Evolutionary conservation across 2,797 vertebrate genomes (phyloP), one percentile per base, ranked within the genome.

Genomic region (Pangasius larnaudii): DNA sequence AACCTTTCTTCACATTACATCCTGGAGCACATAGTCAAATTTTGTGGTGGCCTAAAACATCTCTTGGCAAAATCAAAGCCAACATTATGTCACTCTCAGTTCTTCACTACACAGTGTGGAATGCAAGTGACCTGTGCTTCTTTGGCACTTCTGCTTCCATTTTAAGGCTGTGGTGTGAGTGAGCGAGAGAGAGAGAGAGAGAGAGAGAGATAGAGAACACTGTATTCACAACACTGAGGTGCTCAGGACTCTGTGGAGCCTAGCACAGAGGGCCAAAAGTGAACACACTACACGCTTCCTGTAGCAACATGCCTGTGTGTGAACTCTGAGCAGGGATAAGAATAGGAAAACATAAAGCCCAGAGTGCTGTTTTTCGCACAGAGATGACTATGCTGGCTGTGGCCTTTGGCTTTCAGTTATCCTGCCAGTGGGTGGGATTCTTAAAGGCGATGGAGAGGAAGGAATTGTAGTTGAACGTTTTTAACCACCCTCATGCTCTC

Each of bases 51-150:
- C 30, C 36, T 86, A 89, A 91, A 91, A 91, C 88, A 87, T 53
- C 85, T 53, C 63, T 85, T 87, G 59, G 89, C 80, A 84, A 84
- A 89, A 79, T 89, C 33, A 87, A 85, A 81, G 88, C 36, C 33
- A 85, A 89, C 65, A 89, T 92, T 90, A 86, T 91, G 82, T 93
- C 75, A 79, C 89, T 42, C 27, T 42, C 27, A 63, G 75, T 80
- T 85, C 71, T 86, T 84, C 71, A 72, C 84, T 30, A 39, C 69
- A 65, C 87, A 24, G 56, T 79, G 67, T 71, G 46, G 33, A 78
- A 89, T 85, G 56, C 53, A 63, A 42, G 69, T 39, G 82, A 77
- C 77, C 46, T 74, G 51, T 36, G 33, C 49, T 53, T 33, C 86
- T 59, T 39, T 79, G 71, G 67, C 33, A 63, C 77, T 36, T 46